Conservation (phyloP, 2,797 vertebrate genomes). For the Hoplostethus mediterraneus region DNA sequence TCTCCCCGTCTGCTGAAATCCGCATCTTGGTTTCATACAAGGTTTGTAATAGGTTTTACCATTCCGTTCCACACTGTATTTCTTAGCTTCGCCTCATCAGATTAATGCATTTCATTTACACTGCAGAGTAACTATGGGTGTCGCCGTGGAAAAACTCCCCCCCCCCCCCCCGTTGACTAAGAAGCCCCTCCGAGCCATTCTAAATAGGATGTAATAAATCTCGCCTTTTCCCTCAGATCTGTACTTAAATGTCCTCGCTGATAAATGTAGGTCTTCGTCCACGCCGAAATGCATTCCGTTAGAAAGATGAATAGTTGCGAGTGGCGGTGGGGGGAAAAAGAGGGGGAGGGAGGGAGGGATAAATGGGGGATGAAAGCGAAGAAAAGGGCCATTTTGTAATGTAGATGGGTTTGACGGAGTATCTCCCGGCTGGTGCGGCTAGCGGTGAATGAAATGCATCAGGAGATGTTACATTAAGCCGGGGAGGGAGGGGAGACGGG, state of each 20-base stretch:
- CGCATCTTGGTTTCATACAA: no score
- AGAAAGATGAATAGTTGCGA: conserved; percentile 74
- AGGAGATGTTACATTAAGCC: conserved; percentile 77
- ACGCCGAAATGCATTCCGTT: conserved; percentile 65
- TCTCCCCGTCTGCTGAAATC: no score
- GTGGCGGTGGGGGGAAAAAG: conserved; percentile 12
- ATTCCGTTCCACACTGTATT: neutral
- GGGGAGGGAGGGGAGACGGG: conserved; percentile 2
- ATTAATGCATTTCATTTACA: conserved; percentile 3
- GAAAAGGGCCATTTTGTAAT: conserved; percentile 73
- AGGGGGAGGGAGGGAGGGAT: neutral
- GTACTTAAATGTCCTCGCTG: conserved; percentile 75
- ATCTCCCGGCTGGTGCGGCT: conserved; percentile 68
- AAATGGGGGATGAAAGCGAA: conserved; percentile 25
- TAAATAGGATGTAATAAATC: conserved; percentile 76
- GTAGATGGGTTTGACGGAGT: conserved; percentile 79
- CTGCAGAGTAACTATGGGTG: conserved; percentile 19
- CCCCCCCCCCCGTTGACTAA: conserved; percentile 20
- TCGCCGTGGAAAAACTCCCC: conserved; percentile 22
- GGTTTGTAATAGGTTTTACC: neutral
- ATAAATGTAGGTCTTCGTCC: conserved; percentile 77
- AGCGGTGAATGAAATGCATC: conserved; percentile 81
- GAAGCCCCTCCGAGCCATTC: conserved; percentile 54
- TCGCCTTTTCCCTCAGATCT: conserved; percentile 66
- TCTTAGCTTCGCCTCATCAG: conserved; percentile 30